A percentile compares a stretch with the other conserved stretches of the same genome.
Conservation (phyloP, 1,140 invertebrate species). For the Brachionus rotundiformis region DNA sequence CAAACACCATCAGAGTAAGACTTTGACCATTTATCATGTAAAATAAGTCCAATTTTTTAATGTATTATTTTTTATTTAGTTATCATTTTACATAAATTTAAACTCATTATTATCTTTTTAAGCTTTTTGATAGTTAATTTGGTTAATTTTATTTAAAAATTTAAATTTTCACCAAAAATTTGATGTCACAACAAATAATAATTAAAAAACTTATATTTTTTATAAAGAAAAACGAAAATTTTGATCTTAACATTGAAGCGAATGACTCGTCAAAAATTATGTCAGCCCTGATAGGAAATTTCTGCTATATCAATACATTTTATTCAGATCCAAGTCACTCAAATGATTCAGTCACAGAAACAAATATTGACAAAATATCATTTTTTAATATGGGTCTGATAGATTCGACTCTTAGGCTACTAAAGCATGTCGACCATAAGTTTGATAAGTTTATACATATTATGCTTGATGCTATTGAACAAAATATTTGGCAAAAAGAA, state of each 20-base stretch:
- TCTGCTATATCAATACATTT: neutral
- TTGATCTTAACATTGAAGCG: neutral
- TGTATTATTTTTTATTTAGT: too few species aligned
- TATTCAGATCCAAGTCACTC: neutral
- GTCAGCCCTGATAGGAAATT: neutral
- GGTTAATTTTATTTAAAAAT: too few species aligned
- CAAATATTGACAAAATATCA: neutral
- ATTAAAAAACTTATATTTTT: neutral
- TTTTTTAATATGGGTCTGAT: slow-evolving; percentile 24
- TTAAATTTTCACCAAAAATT: neutral
- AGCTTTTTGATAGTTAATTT: too few species aligned
- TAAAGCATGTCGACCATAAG: neutral
- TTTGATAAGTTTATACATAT: neutral
- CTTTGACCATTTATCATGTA: too few species aligned
- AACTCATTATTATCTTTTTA: too few species aligned
- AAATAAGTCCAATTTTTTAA: too few species aligned
- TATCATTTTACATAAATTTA: too few species aligned
- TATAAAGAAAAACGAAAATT: slow-evolving; percentile 20
- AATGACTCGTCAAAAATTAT: neutral
- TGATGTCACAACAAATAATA: neutral
- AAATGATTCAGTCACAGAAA: neutral
- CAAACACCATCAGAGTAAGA: too few species aligned
- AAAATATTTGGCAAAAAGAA: slow-evolving; percentile 26
- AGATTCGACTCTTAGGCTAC: neutral
- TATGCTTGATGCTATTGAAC: neutral